Evolutionary conservation across 1,140 invertebrate genomes (phyloP).

Genomic region (Cyrtorhinus lividipennis): DNA sequence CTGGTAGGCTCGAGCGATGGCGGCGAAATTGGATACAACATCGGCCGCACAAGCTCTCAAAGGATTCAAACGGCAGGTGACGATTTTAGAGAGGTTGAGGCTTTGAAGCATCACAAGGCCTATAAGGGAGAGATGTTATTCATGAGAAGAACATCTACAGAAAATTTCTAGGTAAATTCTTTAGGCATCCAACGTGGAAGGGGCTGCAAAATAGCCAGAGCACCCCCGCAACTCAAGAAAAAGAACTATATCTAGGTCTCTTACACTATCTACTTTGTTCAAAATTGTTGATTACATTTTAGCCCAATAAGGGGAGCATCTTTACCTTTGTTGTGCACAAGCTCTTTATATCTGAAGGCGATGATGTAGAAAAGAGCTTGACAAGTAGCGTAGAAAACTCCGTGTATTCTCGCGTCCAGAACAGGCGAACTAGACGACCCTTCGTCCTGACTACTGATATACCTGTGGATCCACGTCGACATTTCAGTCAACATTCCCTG

Average conservation of each 20-base stretch:
- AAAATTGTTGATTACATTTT: too few species aligned
- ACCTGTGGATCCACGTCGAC: slow-evolving; percentile 54
- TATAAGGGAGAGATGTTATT: slow-evolving; percentile 34
- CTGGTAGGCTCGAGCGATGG: slow-evolving; percentile 70
- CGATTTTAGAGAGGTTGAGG: slow-evolving; percentile 67
- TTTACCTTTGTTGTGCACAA: slow-evolving; percentile 57
- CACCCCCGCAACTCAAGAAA: too few species aligned
- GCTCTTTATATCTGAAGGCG: slow-evolving; percentile 69
- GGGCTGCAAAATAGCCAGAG: too few species aligned
- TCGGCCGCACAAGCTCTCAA: slow-evolving; percentile 58
- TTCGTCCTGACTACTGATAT: slow-evolving; percentile 45
- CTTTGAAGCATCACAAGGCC: slow-evolving; percentile 61
- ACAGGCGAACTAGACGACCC: slow-evolving; percentile 31
- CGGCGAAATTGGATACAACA: slow-evolving; percentile 69
- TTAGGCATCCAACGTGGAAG: too few species aligned
- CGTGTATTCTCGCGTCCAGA: slow-evolving; percentile 48
- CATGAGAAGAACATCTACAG: background rate
- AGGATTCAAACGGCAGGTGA: slow-evolving; percentile 73
- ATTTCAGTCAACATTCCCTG: slow-evolving; percentile 47
- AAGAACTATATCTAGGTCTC: too few species aligned
- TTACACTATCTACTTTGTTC: too few species aligned
- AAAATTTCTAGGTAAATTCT: too few species aligned
- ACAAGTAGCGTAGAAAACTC: slow-evolving; percentile 76
- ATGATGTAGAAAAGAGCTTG: slow-evolving; percentile 84
- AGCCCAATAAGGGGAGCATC: background rate